Evolutionary conservation across 37 sponge, comb jelly and placozoan species (phyloP), one percentile per base, ranked within the genome.

Genomic region (Theonella swinhoei): DNA sequence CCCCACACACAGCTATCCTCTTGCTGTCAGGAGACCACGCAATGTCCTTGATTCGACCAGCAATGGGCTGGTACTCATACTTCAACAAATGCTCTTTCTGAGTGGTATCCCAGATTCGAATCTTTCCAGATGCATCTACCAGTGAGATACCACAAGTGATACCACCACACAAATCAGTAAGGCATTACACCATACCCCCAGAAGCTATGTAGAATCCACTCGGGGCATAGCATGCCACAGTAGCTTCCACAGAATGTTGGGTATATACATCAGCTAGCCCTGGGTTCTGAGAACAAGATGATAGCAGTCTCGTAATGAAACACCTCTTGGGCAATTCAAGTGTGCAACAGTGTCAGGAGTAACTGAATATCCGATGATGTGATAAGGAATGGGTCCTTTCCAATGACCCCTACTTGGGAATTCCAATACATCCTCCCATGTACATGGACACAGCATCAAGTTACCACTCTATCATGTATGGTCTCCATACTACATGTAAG

Each of bases 91-190:
- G 99, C 60, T 96, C 97, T 54, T 88, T 86, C 77, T 98, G 95
- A n/a, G 94, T 94, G 30, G 99, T 96, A 73, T 98, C 99, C 99
- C 99, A 98, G 39, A 98, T 94, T 4, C 95, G 81, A n/a, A 98
- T 91, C 79, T 98, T 95, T 7, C 96, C 98, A 72, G 91, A 87
- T 19, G 54, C 69, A 70, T 97, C 95, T 90, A 63, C 23, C 29
- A n/a, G 75, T 2, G 41, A 76, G 24, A 39, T 58, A 39, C 39
- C 33, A 33, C 36, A 40, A 20, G 37, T 7, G 28, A 38, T 2
- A 29, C 61, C 20, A 31, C 74, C 30, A 7, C 42, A 39, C 28
- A 34, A 28, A 61, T 11, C 62, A 11, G 5, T 47, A 42, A 9
- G 11, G 3, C 78, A 61, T 5, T 62, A 36, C 37, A 69, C 64